phyloP scores from a whole-genome alignment of 2,888 invertebrate genomes.

The Oegoconia quadripuncta region DNA sequence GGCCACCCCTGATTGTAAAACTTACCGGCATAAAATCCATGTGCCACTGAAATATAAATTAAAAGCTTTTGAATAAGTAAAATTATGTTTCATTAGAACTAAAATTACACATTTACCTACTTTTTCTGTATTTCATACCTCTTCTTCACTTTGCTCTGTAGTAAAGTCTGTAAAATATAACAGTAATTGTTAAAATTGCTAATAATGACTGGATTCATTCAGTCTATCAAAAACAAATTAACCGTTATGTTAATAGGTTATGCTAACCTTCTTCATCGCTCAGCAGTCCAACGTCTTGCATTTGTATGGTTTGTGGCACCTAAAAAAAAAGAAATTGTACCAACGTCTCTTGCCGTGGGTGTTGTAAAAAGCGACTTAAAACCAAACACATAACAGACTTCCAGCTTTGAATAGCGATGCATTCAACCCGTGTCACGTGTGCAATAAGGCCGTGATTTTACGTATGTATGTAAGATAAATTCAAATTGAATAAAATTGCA shows the following conservation, averaged over 20 bases:
- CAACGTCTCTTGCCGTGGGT: no score
- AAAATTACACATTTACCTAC: constrained; percentile 5
- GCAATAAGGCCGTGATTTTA: no score
- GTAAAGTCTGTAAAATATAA: constrained; percentile 31
- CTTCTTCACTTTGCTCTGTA: constrained; percentile 54
- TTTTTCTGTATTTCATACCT: no score
- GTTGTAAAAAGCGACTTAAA: no score
- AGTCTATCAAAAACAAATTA: not conserved
- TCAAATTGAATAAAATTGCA: no score
- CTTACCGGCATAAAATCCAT: constrained; percentile 73
- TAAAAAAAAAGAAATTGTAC: not conserved
- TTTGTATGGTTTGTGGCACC: not conserved
- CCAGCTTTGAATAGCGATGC: no score
- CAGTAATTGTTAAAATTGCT: not conserved
- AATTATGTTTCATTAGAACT: not conserved
- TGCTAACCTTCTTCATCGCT: constrained; percentile 1
- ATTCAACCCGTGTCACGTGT: no score
- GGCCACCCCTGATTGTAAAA: constrained; percentile 8
- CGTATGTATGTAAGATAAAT: no score
- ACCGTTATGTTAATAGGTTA: not conserved
- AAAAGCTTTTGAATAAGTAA: not conserved
- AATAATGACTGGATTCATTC: not conserved
- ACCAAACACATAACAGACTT: no score
- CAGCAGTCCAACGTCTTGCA: not conserved
- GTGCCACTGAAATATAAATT: constrained; percentile 54